Evolutionary conservation across 1,140 invertebrate genomes (phyloP).

Genomic region (Choristoneura fumiferana): DNA sequence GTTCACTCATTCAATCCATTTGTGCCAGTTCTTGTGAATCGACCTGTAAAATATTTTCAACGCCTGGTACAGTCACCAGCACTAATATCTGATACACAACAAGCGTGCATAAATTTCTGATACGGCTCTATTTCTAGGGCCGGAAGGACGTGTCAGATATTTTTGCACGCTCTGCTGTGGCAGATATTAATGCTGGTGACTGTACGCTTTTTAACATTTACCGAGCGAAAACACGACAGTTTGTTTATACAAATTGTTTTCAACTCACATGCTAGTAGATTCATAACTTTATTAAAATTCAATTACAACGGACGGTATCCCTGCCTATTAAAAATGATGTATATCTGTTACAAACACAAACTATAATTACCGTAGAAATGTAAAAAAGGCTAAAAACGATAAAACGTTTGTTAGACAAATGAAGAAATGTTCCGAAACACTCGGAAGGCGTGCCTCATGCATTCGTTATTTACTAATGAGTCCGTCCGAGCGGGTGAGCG

Average conservation of each 20-base stretch:
- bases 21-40: too few species aligned
- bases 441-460: conserved; percentile 58
- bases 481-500: conserved; percentile 69
- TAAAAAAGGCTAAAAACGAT: conserved; percentile 37
- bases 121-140: too few species aligned
- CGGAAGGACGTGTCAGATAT: too few species aligned
- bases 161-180: conserved; percentile 5
- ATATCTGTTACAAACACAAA: conserved; percentile 33
- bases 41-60: too few species aligned
- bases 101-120: too few species aligned
- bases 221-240: too few species aligned
- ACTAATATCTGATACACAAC: too few species aligned
- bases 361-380: conserved; percentile 59
- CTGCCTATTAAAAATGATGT: not conserved
- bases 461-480: conserved; percentile 74
- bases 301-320: not conserved
- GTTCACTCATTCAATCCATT: too few species aligned
- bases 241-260: not conserved
- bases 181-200: too few species aligned
- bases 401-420: conserved; percentile 56
- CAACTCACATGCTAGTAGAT: conserved; percentile 18
- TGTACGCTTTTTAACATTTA: conserved; percentile 4
- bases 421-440: conserved; percentile 60
- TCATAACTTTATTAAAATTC: not conserved
- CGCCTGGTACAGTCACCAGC: too few species aligned